Percentiles rank a stretch among this genome's conserved stretches.
phyloP scores from a whole-genome alignment of 2,113 vertebrate genomes.

The Plotosus lineatus region DNA sequence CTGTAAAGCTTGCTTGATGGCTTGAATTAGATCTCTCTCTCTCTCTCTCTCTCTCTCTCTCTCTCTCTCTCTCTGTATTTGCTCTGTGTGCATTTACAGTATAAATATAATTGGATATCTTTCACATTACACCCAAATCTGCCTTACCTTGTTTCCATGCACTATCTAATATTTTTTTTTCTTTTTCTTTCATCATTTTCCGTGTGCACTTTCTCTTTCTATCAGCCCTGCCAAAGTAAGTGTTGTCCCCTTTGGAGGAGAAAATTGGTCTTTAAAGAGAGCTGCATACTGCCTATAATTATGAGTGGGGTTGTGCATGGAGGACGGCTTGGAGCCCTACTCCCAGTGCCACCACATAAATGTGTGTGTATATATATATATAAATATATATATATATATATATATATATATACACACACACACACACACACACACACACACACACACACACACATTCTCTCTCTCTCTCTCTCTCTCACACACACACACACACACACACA shows the following conservation, averaged over 20 bases:
- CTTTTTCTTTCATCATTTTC: too few species aligned
- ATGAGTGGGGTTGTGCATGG: slow-evolving; percentile 69
- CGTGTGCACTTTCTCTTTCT: slow-evolving; percentile 49
- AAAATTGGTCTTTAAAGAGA: slow-evolving; percentile 64
- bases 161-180: too few species aligned
- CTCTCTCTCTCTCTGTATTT: not conserved
- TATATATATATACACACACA: too few species aligned
- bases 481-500: slow-evolving; percentile 27
- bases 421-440: slow-evolving; percentile 35
- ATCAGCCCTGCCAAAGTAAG: slow-evolving; percentile 60
- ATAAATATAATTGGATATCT: slow-evolving; percentile 50
- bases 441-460: not conserved
- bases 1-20: slow-evolving; percentile 32
- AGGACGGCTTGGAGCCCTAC: slow-evolving; percentile 61
- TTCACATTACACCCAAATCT: slow-evolving; percentile 44
- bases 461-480: not conserved
- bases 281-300: slow-evolving; percentile 77
- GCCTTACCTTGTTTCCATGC: slow-evolving; percentile 4
- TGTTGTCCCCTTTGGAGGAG: slow-evolving; percentile 62
- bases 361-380: too few species aligned
- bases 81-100: slow-evolving; percentile 39
- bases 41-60: slow-evolving; percentile 19
- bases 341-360: slow-evolving; percentile 57
- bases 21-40: slow-evolving; percentile 44
- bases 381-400: too few species aligned